A percentile compares a stretch with the other conserved stretches of the same genome.
Evolutionary conservation across 1,140 invertebrate genomes (phyloP).

Genomic region (Dermatophagoides farinae): DNA sequence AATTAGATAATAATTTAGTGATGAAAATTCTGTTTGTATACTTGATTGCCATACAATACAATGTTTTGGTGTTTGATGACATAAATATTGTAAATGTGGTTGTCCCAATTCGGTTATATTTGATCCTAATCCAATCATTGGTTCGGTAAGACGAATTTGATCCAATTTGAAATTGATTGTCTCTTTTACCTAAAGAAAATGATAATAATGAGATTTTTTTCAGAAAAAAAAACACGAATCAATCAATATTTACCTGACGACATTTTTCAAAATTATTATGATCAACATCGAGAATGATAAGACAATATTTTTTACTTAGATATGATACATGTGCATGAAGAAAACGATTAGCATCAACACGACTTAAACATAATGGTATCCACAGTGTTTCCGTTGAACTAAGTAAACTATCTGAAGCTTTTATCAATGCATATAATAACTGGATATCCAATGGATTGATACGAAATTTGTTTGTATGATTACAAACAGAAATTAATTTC

Average conservation of each 20-base stretch:
- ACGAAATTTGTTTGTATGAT: conserved; percentile 10
- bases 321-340: conserved; percentile 16
- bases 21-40: neutral
- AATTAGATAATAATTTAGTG: conserved; percentile 13
- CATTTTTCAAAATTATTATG: conserved; percentile 16
- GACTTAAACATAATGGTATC: conserved; percentile 16
- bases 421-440: conserved; percentile 11
- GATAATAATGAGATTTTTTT: neutral
- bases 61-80: conserved; percentile 12
- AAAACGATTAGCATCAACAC: conserved; percentile 13
- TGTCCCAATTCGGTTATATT: conserved; percentile 4
- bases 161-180: neutral
- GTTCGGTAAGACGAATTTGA: neutral
- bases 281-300: conserved; percentile 14
- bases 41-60: conserved; percentile 7
- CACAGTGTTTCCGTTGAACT: conserved; percentile 14
- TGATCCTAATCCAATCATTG: neutral
- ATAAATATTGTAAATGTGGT: conserved; percentile 14
- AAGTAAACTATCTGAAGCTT: conserved; percentile 11
- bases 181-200: neutral
- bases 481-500: conserved; percentile 11
- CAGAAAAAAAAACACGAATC: neutral
- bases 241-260: conserved; percentile 7
- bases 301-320: conserved; percentile 11
- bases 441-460: conserved; percentile 15